Conservation (phyloP, 2,888 invertebrate species). For the Sipunculus nudus region DNA sequence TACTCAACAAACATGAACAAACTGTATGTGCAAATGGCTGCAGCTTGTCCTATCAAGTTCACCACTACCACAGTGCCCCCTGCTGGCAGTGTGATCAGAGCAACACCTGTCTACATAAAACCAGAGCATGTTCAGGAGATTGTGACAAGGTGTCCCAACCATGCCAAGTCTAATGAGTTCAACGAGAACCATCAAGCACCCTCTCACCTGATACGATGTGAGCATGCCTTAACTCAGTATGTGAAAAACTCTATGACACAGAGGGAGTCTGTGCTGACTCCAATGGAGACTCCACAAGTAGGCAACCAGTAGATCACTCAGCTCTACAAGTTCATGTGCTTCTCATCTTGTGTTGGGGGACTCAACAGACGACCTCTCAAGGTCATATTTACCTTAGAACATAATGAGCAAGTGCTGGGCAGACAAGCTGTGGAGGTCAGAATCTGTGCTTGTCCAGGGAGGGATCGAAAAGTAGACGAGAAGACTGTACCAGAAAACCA, state of each 20-base stretch:
- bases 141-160: slow-evolving; percentile 77
- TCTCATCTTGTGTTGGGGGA: slow-evolving; percentile 81
- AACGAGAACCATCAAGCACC: not conserved
- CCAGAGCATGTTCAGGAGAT: slow-evolving; percentile 75
- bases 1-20: slow-evolving; percentile 72
- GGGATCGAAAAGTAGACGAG: no score
- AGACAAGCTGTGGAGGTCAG: no score
- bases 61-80: slow-evolving; percentile 69
- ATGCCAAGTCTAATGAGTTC: slow-evolving; percentile 66
- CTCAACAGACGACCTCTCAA: slow-evolving; percentile 79
- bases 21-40: slow-evolving; percentile 62
- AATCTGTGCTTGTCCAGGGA: no score
- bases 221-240: slow-evolving; percentile 18
- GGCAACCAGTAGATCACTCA: slow-evolving; percentile 73
- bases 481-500: no score
- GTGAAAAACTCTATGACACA: slow-evolving; percentile 14
- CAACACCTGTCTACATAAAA: slow-evolving; percentile 75
- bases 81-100: slow-evolving; percentile 70
- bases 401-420: no score
- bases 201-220: slow-evolving; percentile 20
- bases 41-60: slow-evolving; percentile 76
- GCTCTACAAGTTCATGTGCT: slow-evolving; percentile 79
- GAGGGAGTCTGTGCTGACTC: slow-evolving; percentile 20
- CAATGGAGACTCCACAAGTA: slow-evolving; percentile 61
- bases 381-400: slow-evolving; percentile 62